These are phyloP conservation scores for Aurelia aurita complex sp. Pacific DNA, from an alignment of 30 jellyfish, hydroid and myxozoan genomes.

Conservation along the genomic window DNA sequence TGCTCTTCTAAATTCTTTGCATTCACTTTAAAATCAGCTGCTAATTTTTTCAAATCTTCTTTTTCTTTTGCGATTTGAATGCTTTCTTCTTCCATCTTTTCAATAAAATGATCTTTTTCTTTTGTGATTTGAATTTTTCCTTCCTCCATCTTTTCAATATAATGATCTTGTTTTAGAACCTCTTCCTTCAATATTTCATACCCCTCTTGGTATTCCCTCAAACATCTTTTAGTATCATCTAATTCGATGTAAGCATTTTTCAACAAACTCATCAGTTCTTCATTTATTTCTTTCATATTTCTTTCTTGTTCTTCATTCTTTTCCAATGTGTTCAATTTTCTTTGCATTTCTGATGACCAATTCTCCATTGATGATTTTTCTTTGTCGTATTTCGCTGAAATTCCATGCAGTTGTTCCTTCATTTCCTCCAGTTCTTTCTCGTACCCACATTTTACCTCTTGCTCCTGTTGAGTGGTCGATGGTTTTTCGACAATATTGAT, in stretches of 20 bases:
- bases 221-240: neutral
- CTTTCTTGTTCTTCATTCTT: neutral
- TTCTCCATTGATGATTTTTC: neutral
- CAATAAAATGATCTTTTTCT: neutral
- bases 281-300: neutral
- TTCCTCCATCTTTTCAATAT: neutral
- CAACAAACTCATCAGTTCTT: neutral
- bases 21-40: too few species aligned
- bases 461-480: neutral
- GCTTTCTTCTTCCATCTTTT: neutral
- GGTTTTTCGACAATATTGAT: slow-evolving; percentile 5
- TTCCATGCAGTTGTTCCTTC: neutral
- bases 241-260: slow-evolving; percentile 5
- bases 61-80: neutral
- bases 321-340: neutral
- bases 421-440: neutral
- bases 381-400: neutral
- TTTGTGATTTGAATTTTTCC: neutral
- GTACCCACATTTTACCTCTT: neutral
- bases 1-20: too few species aligned
- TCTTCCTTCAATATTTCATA: neutral
- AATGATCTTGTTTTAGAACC: neutral
- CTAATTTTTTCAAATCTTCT: neutral
- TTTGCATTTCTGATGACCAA: slow-evolving; percentile 3
- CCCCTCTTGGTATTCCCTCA: neutral